phyloP scores from a whole-genome alignment of 2,888 invertebrate genomes.

The Sesia apiformis region DNA sequence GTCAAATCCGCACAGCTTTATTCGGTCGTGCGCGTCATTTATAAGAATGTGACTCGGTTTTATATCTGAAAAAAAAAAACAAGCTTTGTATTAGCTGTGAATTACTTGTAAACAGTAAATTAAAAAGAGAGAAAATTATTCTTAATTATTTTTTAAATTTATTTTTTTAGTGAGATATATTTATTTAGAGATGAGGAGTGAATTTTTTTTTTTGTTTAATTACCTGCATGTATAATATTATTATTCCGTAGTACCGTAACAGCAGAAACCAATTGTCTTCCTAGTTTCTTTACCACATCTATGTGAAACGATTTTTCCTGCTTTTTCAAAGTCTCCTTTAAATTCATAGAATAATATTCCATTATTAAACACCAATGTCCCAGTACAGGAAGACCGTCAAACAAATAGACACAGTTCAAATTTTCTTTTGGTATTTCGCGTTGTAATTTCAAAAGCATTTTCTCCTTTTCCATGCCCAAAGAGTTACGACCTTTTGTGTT shows the following conservation, averaged over 20 bases:
- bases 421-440: conserved; percentile 19
- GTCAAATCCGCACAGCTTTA: conserved; percentile 53
- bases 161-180: no score
- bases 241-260: conserved; percentile 29
- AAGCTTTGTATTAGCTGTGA: background rate
- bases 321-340: conserved; percentile 21
- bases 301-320: conserved; percentile 25
- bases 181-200: no score
- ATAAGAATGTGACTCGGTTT: conserved; percentile 44
- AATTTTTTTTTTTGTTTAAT: no score
- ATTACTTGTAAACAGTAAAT: background rate
- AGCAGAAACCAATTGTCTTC: conserved; percentile 38
- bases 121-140: background rate
- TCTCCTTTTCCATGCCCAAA: conserved; percentile 9
- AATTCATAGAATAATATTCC: conserved; percentile 40
- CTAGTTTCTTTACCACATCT: conserved; percentile 27
- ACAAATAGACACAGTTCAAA: conserved; percentile 19
- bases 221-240: conserved; percentile 44
- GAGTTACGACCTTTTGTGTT: no score
- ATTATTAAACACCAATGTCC: conserved; percentile 31
- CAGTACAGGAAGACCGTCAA: conserved; percentile 19
- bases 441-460: conserved; percentile 26
- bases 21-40: conserved; percentile 15
- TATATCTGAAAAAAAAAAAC: conserved; percentile 35
- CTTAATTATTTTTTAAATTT: no score